Base-by-base conservation (phyloP, 2,888 invertebrate genomes). In the Melikaiella ostensackeni region DNA sequence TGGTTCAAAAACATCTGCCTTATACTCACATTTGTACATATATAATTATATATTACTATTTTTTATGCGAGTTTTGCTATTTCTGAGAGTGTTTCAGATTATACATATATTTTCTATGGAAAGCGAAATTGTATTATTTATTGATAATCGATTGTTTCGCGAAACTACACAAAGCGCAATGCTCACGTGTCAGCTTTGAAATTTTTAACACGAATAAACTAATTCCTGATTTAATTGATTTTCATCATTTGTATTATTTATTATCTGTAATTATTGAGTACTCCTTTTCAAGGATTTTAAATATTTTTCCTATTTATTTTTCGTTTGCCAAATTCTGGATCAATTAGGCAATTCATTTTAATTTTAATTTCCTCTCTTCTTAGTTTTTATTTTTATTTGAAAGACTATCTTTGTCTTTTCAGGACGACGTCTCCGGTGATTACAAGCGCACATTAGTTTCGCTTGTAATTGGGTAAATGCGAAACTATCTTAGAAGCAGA, bases 371-470 rank as follows among this genome's bases (percentile, higher is more conserved):
- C 0, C 16, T 21, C 24, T 7, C 13, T 13, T 59, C 11, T 59
- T 16, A 11, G 13, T 27, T 27, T 6, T 59, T 59, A 27, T 7
- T 59, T 59, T 59, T 16, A 0, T 64, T 50, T 62, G 38, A 74
- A 70, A 59, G 21, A 8, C 2, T 5, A 55, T 59, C 6, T 89
- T 92, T 91, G 89, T 92, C 90, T 92, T 93, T 93, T 85, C 94
- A 95, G 94, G 94, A 94, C 86, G 95, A 95, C 92, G 92, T 94
- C 87, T 93, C 93, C 83, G 95, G 95, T 87, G 95, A 95, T 92
- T 95, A 94, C 93, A 93, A 92, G 92, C 92, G 94, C 91, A 93
- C 94, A 87, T 93, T 96, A 92, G 93, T 94, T 88, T 93, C 93
- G 88, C 92, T 94, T 87, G 91, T 93, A 89, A 92, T 92, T 90